Evolutionary conservation across 2,113 vertebrate genomes (phyloP).

Genomic region (Oryzias melastigma): DNA sequence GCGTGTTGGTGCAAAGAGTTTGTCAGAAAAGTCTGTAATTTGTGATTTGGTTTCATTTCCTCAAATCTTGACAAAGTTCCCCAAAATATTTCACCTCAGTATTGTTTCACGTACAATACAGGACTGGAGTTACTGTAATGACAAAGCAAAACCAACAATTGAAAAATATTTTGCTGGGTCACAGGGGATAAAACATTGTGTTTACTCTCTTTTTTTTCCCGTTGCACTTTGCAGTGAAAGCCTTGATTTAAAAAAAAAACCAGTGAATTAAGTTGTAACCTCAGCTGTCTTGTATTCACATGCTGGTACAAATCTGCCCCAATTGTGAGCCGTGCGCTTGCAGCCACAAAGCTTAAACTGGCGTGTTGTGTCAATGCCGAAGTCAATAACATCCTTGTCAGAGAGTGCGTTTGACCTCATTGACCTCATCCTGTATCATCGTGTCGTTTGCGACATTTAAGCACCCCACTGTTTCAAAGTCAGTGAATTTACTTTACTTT

Average conservation of each 20-base stretch:
- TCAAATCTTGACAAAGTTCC: constrained; percentile 47
- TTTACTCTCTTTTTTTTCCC: not conserved
- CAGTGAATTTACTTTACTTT: not conserved
- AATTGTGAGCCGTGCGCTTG: constrained; percentile 3
- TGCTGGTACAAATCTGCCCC: not conserved
- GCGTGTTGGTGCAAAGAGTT: not conserved
- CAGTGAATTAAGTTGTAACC: not conserved
- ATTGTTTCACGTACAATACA: constrained; percentile 17
- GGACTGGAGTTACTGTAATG: not conserved
- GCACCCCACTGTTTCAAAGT: not conserved
- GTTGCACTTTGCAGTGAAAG: not conserved
- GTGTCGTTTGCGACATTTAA: not conserved
- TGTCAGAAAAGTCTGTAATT: constrained; percentile 31
- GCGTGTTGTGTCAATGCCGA: constrained; percentile 15
- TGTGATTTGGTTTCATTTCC: constrained; percentile 55
- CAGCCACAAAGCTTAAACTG: not conserved
- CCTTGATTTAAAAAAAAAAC: not conserved
- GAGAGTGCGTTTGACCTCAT: constrained; percentile 23
- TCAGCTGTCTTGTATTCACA: not conserved
- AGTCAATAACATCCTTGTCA: constrained; percentile 44
- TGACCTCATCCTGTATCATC: constrained; percentile 13
- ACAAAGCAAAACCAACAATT: not conserved
- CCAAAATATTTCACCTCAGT: constrained; percentile 23
- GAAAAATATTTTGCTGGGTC: not conserved
- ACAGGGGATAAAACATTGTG: not conserved